Base-by-base conservation (phyloP, 2,113 vertebrate species). In the Epinephelus fuscoguttatus region DNA sequence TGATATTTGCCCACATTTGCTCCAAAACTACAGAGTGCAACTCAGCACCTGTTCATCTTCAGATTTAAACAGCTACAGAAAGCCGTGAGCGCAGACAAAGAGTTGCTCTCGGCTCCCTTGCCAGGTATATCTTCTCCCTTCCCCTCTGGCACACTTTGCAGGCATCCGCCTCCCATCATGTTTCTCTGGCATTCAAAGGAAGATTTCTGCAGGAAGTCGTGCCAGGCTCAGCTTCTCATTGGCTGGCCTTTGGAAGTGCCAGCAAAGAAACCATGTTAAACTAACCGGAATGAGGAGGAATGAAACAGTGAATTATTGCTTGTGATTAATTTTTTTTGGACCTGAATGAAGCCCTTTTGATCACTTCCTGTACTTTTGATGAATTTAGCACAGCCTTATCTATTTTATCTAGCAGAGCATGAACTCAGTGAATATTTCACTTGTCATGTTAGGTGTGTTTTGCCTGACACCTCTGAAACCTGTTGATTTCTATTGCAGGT, bases 1-100 rank as follows among this genome's bases (percentile, higher is more conserved):
- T 69, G 79, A 75, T 78, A 80, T 69, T 76, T 84, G 21, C 56
- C 67, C 27, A 62, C 61, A 74, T 91, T 84, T 81, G 52, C 80
- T 88, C 59, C 67, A 50, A 66, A 86, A 63, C 19, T 81, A 63
- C 42, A 64, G 18, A 18, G 14, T 63, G 79, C 82, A 81, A 42
- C 71, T 70, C 70, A 60, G 86, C 81, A 90, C 86, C 84, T 90
- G 84, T 80, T 91, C 60, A 45, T 87, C 78, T 82, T 85, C 67
- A 80, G 64, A 80, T 72, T 81, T 75, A 88, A 90, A 84, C 75
- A 59, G 75, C 77, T 64, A 61, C 59, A 72, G 78, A 76, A 52
- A 80, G 88, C 78, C 85, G 57, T 4, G 69, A 74, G 71, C 25
- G 69, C 57, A 73, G 66, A 86, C 77, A 84, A 82, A 76, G 78